Conservation (phyloP, 2,888 invertebrate species). For the Acleris laterana region DNA sequence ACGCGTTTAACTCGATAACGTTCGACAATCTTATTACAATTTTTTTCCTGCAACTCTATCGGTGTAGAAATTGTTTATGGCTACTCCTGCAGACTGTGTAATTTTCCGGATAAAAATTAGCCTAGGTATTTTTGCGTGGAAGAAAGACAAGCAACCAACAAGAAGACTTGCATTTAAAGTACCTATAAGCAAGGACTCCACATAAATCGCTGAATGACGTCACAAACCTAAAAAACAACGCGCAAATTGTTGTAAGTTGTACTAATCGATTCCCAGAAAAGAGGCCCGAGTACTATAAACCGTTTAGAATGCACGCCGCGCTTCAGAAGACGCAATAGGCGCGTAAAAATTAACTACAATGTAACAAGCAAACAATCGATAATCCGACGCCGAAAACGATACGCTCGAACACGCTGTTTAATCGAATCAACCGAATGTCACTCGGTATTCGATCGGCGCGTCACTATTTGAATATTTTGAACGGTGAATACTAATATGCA, state of each 20-base stretch:
- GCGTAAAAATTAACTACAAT: conserved; percentile 49
- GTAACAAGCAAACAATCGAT: conserved; percentile 56
- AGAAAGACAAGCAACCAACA: too few species aligned
- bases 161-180: too few species aligned
- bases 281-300: conserved; percentile 36
- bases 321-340: conserved; percentile 49
- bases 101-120: too few species aligned
- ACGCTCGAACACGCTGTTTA: conserved; percentile 64
- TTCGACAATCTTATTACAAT: too few species aligned
- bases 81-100: too few species aligned
- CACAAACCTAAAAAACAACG: conserved; percentile 22
- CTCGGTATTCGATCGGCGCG: conserved; percentile 70
- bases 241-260: conserved; percentile 1
- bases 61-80: too few species aligned
- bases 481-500: conserved; percentile 72
- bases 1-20: too few species aligned
- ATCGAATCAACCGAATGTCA: conserved; percentile 58
- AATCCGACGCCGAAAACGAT: conserved; percentile 61
- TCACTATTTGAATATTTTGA: conserved; percentile 79
- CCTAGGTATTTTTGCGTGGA: too few species aligned
- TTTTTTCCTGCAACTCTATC: too few species aligned
- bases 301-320: conserved; percentile 55
- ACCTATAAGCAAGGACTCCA: too few species aligned
- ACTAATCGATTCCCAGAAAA: conserved; percentile 34
- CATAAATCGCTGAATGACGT: conserved; percentile 16